Evolutionary conservation across 2,888 invertebrate species (phyloP), one percentile per base, ranked within the genome.

Genomic region (Microctonus aethiopoides): DNA sequence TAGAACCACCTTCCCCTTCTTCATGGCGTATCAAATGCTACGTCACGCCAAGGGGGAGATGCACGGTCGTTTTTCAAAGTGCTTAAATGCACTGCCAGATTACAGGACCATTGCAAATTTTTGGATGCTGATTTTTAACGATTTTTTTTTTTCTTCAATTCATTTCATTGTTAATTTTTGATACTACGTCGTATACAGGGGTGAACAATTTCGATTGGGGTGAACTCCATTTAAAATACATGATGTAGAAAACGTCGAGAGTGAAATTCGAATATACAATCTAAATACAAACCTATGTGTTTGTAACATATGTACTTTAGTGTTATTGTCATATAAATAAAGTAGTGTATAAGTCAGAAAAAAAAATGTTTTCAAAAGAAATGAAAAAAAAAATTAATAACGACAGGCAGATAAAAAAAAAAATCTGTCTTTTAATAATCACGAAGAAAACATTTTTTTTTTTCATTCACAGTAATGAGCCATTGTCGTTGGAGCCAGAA

Each of bases 51-150:
- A 72, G 75, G 66, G 75, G 67, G 59, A 63, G 70, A 65, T 72
- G 62, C 65, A 64, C 61, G 68, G 57, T 46, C 67, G 81, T 83
- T 83, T 83, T 82, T 78, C 80, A 83, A 82, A 84, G 82, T 84
- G 83, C 81, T 85, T 84, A 84, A 85, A 85, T 85, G 83, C 84
- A 84, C 85, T 83, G 80, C 80, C 81, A 82, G 83, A 85, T 84
- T 84, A 82, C 79, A 81, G 75, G 69, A 52, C 51, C 34, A 61
- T 54, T 54, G 26, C 36, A 22, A 60, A 61, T 54, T 39, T 67
- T 61, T 61, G 41, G 52, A 65, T 52, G 60, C 56, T 34, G 39
- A 62, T 63, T 51, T 24, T 34, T 34, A 13, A 61, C 20, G 20
- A 29, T 22, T 60, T 32, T 60, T 60, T 57, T 5, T 13, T 51